Evolutionary conservation across 2,888 invertebrate species (phyloP).

Genomic region (Scaptomyza polygonia): DNA sequence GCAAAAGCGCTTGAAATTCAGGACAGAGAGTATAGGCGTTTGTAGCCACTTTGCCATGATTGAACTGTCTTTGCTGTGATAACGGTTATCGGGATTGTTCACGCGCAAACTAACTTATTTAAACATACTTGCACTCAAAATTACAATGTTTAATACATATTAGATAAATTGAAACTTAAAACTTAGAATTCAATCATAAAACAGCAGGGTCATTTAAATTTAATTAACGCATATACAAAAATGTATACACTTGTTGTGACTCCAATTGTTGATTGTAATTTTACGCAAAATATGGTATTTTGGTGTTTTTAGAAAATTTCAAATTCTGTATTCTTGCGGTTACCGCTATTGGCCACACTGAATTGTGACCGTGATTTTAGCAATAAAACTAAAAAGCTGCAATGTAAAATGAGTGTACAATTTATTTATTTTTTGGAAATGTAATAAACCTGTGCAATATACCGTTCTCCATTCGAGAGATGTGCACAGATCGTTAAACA

Average conservation of each 20-base stretch:
- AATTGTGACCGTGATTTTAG: constrained; percentile 58
- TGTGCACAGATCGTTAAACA: constrained; percentile 6
- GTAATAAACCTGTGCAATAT: constrained; percentile 6
- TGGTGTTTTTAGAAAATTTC: neutral
- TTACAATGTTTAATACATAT: too few relatives aligned
- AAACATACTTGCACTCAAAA: too few relatives aligned
- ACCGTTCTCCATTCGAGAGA: neutral
- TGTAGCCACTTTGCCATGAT: constrained; percentile 1
- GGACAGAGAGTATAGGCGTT: too few relatives aligned
- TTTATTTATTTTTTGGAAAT: constrained; percentile 26
- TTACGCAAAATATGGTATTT: constrained; percentile 14
- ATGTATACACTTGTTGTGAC: too few relatives aligned
- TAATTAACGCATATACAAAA: too few relatives aligned
- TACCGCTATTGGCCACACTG: constrained; percentile 31
- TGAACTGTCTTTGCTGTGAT: constrained; percentile 17
- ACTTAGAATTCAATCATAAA: too few relatives aligned
- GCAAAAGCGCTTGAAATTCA: too few relatives aligned
- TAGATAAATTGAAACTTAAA: too few relatives aligned
- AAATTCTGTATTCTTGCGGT: neutral
- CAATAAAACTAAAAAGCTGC: constrained; percentile 48
- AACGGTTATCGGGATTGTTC: constrained; percentile 9
- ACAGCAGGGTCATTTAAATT: too few relatives aligned
- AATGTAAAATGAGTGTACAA: constrained; percentile 39
- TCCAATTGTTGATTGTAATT: too few relatives aligned
- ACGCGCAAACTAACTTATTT: too few relatives aligned